Evolutionary conservation across 2,797 vertebrate species (phyloP), one percentile per base, ranked within the genome.

Genomic region (Alosa sapidissima): DNA sequence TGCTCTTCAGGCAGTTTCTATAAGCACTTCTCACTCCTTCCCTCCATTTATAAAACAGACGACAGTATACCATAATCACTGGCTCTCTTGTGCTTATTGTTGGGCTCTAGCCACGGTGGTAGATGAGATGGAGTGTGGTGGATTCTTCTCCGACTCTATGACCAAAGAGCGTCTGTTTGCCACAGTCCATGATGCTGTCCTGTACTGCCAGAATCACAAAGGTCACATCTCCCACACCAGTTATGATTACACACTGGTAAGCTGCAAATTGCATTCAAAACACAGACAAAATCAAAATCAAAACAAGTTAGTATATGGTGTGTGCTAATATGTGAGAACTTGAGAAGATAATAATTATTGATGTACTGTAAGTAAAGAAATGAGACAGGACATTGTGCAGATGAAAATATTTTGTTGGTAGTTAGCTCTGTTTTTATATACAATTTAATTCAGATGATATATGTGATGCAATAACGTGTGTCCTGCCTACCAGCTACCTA

Each of bases 91-190:
- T 78, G 72, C 19, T 36, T 36, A 19, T 78, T 5, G 45, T 21
- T 47, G 13, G 6, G 36, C 8, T 78, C 5, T 87, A 99, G 98
- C 82, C 0, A 91, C 93, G 0, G 95, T 99, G 84, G 93, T 99
- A 7, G 81, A 94, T 81, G 96, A 98, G 88, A 90, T 99, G 49
- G 97, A 99, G 89, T 86, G 82, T 0, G 96, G 97, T 0, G 91
- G 93, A 52, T 98, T 99, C 92, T 99, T 99, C 88, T 95, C 95
- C 0, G 90, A 96, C 0, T 86, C 91, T 0, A 93, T 99, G 91
- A 96, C 96, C 45, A 98, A 99, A 91, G 92, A 92, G 60, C 91
- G 81, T 72, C 94, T 99, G 82, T 99, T 99, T 82, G 93, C 94
- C 72, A 96, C 97, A 0, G 93, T 99, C 81, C 96, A 98, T 0